phyloP scores from a whole-genome alignment of 2,797 vertebrate genomes.

The Lates japonicus region DNA sequence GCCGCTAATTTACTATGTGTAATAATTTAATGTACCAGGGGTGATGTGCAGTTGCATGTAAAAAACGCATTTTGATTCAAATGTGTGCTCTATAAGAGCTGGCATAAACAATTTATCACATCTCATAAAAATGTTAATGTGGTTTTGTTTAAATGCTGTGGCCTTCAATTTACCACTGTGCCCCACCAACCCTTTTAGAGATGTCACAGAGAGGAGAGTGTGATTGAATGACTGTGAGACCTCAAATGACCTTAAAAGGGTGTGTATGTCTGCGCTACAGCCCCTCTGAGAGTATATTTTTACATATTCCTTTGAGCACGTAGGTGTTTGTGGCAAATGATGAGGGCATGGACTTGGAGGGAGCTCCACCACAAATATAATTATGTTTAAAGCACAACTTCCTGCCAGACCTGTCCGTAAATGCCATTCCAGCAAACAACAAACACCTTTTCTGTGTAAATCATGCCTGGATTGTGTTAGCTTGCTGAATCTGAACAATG shows the following conservation, averaged over 20 bases:
- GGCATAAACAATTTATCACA: slow-evolving; percentile 57
- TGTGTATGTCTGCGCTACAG: slow-evolving; percentile 3
- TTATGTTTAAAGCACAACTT: slow-evolving; percentile 38
- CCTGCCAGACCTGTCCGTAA: slow-evolving; percentile 37
- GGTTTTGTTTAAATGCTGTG: slow-evolving; percentile 49
- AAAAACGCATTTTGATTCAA: slow-evolving; percentile 48
- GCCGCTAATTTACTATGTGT: slow-evolving; percentile 51
- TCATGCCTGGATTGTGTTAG: slow-evolving; percentile 47
- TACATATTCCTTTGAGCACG: slow-evolving; percentile 24
- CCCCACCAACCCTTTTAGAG: slow-evolving; percentile 23
- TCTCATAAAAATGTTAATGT: slow-evolving; percentile 71
- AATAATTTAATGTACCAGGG: slow-evolving; percentile 34
- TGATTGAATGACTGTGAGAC: slow-evolving; percentile 34
- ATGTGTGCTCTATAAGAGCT: slow-evolving; percentile 29
- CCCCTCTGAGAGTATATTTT: slow-evolving; percentile 26
- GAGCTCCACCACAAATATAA: slow-evolving; percentile 51
- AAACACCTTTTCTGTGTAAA: slow-evolving; percentile 56
- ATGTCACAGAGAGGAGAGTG: slow-evolving; percentile 8
- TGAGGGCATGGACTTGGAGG: slow-evolving; percentile 14
- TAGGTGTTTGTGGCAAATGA: slow-evolving; percentile 28
- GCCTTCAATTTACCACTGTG: slow-evolving; percentile 50
- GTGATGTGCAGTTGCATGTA: slow-evolving; percentile 20
- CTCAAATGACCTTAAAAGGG: slow-evolving; percentile 44
- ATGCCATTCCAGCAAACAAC: slow-evolving; percentile 42
- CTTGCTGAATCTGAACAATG: slow-evolving; percentile 55